Conservation (phyloP, 1,140 invertebrate species). For the Drosophila yakuba region DNA sequence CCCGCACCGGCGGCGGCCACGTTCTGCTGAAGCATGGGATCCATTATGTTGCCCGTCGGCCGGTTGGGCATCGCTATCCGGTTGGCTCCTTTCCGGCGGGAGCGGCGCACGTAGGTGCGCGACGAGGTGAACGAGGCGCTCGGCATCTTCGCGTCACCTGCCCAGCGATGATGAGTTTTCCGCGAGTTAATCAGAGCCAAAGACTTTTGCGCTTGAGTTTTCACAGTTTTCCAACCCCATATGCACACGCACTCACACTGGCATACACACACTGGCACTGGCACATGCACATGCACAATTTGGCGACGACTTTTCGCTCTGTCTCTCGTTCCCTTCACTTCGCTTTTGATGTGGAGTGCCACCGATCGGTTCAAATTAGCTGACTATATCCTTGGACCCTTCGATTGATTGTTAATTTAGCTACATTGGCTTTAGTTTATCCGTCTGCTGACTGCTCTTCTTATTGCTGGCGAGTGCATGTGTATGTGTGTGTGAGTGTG, state of each 20-base stretch:
- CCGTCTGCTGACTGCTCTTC: conserved; percentile 60
- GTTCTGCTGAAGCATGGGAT: conserved; percentile 87
- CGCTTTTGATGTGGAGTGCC: not conserved
- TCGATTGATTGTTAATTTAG: conserved; percentile 26
- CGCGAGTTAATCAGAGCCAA: conserved; percentile 28
- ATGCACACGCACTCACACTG: conserved; percentile 67
- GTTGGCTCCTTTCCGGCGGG: conserved; percentile 93
- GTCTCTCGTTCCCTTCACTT: conserved; percentile 54
- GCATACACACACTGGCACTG: conserved; percentile 40
- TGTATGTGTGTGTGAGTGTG: conserved; percentile 37
- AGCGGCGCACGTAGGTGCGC: conserved; percentile 92
- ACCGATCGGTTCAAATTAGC: not conserved
- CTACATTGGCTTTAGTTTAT: conserved; percentile 60
- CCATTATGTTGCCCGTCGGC: conserved; percentile 86
- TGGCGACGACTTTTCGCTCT: conserved; percentile 38
- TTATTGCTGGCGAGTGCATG: conserved; percentile 59
- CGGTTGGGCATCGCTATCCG: conserved; percentile 92
- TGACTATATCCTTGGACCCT: conserved; percentile 8
- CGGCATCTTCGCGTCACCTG: conserved; percentile 89
- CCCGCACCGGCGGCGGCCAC: conserved; percentile 87
- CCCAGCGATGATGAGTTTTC: conserved; percentile 14
- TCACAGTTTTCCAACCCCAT: conserved; percentile 78
- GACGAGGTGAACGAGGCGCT: conserved; percentile 95
- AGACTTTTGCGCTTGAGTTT: conserved; percentile 56
- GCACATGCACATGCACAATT: conserved; percentile 50